Conservation (phyloP, 1,140 invertebrate species). For the Venturia canescens region DNA sequence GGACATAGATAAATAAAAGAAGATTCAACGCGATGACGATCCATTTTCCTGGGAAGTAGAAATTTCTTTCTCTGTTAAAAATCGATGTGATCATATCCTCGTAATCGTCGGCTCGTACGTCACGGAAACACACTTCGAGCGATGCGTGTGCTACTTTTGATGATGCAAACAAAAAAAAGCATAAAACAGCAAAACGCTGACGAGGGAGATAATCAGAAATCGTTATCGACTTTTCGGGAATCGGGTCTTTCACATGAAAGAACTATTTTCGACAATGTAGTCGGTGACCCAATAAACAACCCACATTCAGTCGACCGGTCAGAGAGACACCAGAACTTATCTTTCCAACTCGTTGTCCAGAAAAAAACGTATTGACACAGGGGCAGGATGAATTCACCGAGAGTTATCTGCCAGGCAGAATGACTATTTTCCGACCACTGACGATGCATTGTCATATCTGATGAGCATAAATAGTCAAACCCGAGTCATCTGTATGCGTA, state of each 20-base stretch:
- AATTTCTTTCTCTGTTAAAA: neutral
- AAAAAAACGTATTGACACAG: neutral
- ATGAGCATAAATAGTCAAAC: no score
- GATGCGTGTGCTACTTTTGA: neutral
- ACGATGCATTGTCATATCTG: no score
- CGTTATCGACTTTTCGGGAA: conserved; percentile 3
- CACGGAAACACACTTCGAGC: neutral
- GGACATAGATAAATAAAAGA: neutral
- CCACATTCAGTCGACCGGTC: neutral
- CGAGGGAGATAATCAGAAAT: neutral
- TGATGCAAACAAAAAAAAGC: neutral
- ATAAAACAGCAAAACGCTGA: neutral
- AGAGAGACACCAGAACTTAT: neutral
- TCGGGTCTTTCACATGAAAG: neutral
- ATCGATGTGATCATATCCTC: neutral
- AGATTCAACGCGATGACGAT: neutral
- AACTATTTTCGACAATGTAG: conserved; percentile 2
- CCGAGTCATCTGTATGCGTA: no score
- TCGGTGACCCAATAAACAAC: conserved; percentile 1
- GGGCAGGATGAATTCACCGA: no score
- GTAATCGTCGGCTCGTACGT: neutral
- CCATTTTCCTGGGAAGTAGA: neutral
- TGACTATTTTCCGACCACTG: no score
- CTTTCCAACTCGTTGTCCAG: neutral
- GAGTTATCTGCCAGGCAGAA: no score